phyloP scores from a whole-genome alignment of 2,113 vertebrate species.

The Rhabdornis inornatus region DNA sequence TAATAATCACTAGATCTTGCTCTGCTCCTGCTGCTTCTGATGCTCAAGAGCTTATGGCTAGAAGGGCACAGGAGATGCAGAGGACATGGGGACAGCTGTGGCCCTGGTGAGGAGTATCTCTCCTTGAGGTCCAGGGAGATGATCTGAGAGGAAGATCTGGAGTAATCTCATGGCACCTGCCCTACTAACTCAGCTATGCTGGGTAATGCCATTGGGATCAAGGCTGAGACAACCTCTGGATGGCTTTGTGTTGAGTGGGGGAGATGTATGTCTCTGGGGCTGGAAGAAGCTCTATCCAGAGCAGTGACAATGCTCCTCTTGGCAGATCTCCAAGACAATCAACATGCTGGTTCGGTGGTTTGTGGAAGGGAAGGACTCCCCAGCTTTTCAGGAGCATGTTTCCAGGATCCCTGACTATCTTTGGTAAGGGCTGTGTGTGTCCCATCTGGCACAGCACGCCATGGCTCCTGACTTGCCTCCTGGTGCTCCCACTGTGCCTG shows the following conservation, averaged over 20 bases:
- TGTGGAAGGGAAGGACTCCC: slow-evolving; percentile 81
- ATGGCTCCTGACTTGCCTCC: not conserved
- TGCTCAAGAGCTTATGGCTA: not conserved
- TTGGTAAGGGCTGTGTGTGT: slow-evolving; percentile 76
- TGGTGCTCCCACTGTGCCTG: not conserved
- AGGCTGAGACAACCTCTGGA: not conserved
- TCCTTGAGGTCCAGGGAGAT: not conserved
- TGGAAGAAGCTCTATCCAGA: not conserved
- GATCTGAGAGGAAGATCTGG: not conserved
- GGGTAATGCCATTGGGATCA: not conserved
- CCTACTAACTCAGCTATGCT: not conserved
- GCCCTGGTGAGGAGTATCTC: not conserved
- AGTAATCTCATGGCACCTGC: not conserved
- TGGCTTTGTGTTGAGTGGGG: not conserved
- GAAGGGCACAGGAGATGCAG: not conserved
- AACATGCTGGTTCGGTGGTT: slow-evolving; percentile 95
- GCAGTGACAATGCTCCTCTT: not conserved
- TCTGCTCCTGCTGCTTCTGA: not conserved
- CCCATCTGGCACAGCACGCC: not conserved
- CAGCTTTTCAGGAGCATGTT: slow-evolving; percentile 85
- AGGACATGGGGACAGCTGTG: not conserved
- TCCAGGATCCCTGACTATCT: slow-evolving; percentile 92
- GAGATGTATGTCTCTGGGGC: not conserved
- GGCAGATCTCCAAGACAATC: slow-evolving; percentile 92
- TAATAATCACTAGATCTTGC: not conserved